Base-by-base conservation (phyloP, 2,888 invertebrate genomes). In the Drosophila aldrichi region DNA sequence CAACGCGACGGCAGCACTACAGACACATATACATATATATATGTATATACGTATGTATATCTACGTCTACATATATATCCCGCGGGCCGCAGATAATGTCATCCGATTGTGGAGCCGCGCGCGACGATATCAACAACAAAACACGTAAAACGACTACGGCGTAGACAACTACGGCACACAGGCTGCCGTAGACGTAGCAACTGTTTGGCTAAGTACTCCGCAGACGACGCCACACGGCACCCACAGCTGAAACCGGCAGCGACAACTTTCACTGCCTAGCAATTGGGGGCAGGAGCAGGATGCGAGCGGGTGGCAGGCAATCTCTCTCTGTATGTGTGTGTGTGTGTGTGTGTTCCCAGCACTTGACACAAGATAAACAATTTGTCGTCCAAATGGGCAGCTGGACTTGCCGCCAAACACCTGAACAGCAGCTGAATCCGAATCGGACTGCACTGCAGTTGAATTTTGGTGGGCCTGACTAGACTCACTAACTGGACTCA, bases 301-400 rank as follows among this genome's bases (percentile, higher is more conserved):
- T 9, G 10, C 29, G 29, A 29, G 29, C 7, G 29, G 29, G 29
- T 7, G 29, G 29, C 29, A 29, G 29, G 5, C 25, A 25, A 25
- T 25, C 25, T 25, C 25, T 25, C 25, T 25, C 25, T 25, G 6
- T 25, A 2, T 25, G 3, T 25, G 3, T 25, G 3, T 25, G 1
- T 25, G 7, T 38, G 16, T 38, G 36, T 6, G 6, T 44, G 44
- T 76, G 61, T 61, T 68, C 70, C 73, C 48, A 69, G 70, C 80
- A 88, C 84, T 84, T 88, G 88, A 88, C 88, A 88, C 88, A 80
- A 88, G 83, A 82, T 84, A 84, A 84, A 88, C 86, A 84, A 84
- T 82, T 84, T 84, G 84, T 88, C 36, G 77, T 68, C 82, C 58
- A 83, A 86, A 75, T 77, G 88, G 88, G 66, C 88, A 84, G 49